Base-by-base conservation (phyloP, 2,113 vertebrate species). In the Nibea albiflora region DNA sequence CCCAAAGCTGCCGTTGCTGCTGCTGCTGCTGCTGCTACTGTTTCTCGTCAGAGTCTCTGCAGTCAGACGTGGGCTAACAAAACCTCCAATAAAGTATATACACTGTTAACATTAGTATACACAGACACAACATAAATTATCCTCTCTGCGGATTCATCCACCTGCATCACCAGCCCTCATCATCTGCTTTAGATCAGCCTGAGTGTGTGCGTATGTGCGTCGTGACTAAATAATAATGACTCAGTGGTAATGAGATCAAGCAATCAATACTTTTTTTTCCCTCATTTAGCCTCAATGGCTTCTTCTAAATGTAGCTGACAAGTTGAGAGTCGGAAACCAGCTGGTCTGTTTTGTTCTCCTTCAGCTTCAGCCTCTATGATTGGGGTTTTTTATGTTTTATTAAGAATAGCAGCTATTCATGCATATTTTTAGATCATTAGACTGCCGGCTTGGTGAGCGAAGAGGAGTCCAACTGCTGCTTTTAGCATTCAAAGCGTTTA, bases 351-450 rank as follows among this genome's bases (percentile, higher is more conserved):
- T 67, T 65, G 24, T 35, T 56, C 61, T 73, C 12, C 69, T 76
- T 68, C 78, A 63, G 71, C 72, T 82, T 58, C 12, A 22, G 58
- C 79, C 79, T 39, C 53, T 19, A 4, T 54, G 72, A 12, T 17
- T 19, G 5, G 2, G 7, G 8, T 39, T 61, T 81, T 83, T 65
- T 26, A n/a, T 26, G 2, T 26, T 26, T 26, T 49, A 73, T 60
- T 46, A 79, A 54, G 54, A 85, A 61, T 57, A 81, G 73, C 61
- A 83, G 74, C 76, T 58, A 52, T 71, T 86, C 8, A 3, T 71
- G 54, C 24, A 20, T 80, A 85, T 86, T 85, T 87, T 85, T 81
- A 85, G 81, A 76, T 60, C 71, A 85, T 39, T 79, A 69, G 22
- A 47, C 26, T 28, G 0, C 62, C 10, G 12, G 31, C 69, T 63